Evolutionary conservation across 2,888 invertebrate species (phyloP).

Genomic region (Hydriomena furcata): DNA sequence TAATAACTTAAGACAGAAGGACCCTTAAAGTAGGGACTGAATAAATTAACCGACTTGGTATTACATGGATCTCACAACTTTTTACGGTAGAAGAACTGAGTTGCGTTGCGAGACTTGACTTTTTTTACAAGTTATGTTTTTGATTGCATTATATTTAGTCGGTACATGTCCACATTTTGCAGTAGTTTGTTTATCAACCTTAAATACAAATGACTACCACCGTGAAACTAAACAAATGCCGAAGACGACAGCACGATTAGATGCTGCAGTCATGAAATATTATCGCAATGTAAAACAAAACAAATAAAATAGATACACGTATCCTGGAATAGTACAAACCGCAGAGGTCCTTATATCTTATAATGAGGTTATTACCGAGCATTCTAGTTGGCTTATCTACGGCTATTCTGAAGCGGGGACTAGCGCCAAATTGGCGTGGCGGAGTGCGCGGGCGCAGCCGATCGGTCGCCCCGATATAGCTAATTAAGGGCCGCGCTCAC

Average conservation of each 20-base stretch:
- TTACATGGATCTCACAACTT: too few relatives aligned
- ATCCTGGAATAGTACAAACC: conserved; percentile 63
- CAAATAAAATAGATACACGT: conserved; percentile 39
- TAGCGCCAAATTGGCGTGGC: conserved; percentile 81
- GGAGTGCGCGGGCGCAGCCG: conserved; percentile 73
- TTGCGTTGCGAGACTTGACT: too few relatives aligned
- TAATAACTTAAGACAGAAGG: too few relatives aligned
- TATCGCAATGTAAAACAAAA: conserved; percentile 25
- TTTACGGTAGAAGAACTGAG: too few relatives aligned
- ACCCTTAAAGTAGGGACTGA: too few relatives aligned
- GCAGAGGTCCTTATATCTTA: conserved; percentile 71
- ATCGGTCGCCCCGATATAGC: conserved; percentile 73
- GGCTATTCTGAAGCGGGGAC: conserved; percentile 67
- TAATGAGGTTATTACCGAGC: conserved; percentile 82
- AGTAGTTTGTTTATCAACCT: neutral
- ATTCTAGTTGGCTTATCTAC: conserved; percentile 73
- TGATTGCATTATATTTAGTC: too few relatives aligned
- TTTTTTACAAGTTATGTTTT: too few relatives aligned
- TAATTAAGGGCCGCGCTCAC: conserved; percentile 79
- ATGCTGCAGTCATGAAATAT: conserved; percentile 19
- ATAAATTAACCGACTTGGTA: too few relatives aligned
- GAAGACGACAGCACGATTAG: conserved; percentile 14
- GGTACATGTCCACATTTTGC: too few relatives aligned
- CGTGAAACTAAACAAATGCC: neutral
- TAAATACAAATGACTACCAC: neutral